These are phyloP conservation scores for Diphyllodes magnificus DNA, from an alignment of 2,113 vertebrate species.

Conservation along the genomic window DNA sequence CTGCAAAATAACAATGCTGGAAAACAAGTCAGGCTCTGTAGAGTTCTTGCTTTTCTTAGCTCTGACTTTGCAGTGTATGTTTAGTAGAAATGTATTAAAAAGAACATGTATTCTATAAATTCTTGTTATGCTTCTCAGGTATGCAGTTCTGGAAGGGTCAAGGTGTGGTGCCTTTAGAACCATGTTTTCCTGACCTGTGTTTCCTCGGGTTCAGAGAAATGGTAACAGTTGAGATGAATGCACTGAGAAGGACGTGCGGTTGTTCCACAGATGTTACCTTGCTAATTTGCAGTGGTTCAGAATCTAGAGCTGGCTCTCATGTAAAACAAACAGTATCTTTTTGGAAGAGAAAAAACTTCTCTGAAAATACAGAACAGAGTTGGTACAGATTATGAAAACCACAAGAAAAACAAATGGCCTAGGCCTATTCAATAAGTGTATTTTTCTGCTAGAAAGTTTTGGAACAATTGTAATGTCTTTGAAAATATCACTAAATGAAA, in stretches of 20 bases:
- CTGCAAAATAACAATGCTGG: background rate
- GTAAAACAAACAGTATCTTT: background rate
- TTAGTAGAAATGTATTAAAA: background rate
- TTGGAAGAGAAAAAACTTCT: background rate
- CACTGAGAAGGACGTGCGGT: background rate
- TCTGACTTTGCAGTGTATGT: background rate
- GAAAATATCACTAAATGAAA: background rate
- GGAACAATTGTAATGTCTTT: slow-evolving; percentile 8
- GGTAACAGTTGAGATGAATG: accelerated
- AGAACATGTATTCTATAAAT: background rate
- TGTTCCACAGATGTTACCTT: background rate
- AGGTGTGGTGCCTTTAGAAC: background rate
- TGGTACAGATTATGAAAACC: slow-evolving; percentile 7
- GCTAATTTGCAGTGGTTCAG: background rate
- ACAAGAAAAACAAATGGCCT: slow-evolving; percentile 30
- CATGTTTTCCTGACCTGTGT: background rate
- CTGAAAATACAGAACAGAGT: background rate
- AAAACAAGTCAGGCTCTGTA: background rate
- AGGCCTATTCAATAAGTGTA: background rate
- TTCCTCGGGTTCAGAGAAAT: background rate
- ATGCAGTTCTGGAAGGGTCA: background rate
- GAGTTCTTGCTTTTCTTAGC: background rate
- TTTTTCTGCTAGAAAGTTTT: slow-evolving; percentile 43
- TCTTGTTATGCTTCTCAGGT: background rate
- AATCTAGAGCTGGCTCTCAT: background rate